Evolutionary conservation across 2,797 vertebrate species (phyloP).

Genomic region (Chloroceryle amazona): DNA sequence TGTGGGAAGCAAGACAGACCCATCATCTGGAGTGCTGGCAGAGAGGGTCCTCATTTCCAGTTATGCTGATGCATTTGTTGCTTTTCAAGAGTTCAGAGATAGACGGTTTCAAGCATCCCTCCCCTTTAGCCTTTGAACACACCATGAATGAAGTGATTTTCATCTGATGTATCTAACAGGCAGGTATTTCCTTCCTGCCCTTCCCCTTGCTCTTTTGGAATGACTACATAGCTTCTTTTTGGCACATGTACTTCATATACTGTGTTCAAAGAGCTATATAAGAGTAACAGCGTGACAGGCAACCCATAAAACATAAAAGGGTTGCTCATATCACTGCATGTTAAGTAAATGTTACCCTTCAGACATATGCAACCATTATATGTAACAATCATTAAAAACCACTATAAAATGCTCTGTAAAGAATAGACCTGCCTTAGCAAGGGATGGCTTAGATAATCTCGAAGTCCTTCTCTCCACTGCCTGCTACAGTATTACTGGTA

Average conservation of each 20-base stretch:
- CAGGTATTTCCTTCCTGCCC: conserved; percentile 73
- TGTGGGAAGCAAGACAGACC: not conserved
- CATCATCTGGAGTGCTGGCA: not conserved
- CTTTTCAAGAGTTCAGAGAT: conserved; percentile 15
- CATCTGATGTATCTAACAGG: conserved; percentile 46
- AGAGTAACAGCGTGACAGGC: conserved; percentile 57
- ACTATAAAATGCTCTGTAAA: conserved; percentile 30
- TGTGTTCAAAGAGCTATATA: conserved; percentile 55
- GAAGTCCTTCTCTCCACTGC: not conserved
- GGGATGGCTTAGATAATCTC: not conserved
- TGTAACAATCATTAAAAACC: conserved; percentile 26
- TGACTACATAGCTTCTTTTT: conserved; percentile 62
- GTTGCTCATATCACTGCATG: conserved; percentile 32
- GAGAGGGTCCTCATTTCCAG: not conserved
- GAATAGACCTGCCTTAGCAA: not conserved
- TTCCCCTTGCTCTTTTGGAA: conserved; percentile 58
- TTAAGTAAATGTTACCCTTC: conserved; percentile 40
- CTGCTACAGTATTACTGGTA: not conserved
- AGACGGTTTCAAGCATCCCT: conserved; percentile 36
- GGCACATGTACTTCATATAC: conserved; percentile 37
- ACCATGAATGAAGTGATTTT: conserved; percentile 49
- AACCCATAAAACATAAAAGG: conserved; percentile 72
- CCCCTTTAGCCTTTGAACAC: conserved; percentile 30
- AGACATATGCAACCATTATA: conserved; percentile 60
- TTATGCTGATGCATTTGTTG: not conserved